These are phyloP conservation scores for Setophaga petechia DNA, from an alignment of 2,113 vertebrate genomes.

Conservation along the genomic window DNA sequence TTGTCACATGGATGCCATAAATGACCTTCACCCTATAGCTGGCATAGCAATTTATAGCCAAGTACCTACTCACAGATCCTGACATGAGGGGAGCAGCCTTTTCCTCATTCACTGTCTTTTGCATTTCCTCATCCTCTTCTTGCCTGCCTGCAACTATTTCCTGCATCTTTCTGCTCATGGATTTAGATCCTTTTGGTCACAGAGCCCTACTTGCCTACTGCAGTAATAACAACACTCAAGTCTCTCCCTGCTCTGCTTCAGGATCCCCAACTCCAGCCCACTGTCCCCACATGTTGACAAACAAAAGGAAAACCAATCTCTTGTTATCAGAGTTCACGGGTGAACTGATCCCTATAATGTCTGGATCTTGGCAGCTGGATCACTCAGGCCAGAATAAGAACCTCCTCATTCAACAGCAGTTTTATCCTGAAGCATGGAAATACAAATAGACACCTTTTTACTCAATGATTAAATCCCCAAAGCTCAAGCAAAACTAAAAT, in stretches of 20 bases:
- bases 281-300: not conserved
- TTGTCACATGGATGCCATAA: not conserved
- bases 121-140: not conserved
- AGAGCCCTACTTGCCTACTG: not conserved
- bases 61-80: not conserved
- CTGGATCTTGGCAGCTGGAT: not conserved
- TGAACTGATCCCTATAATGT: fast-evolving
- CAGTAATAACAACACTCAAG: not conserved
- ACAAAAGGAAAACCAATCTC: not conserved
- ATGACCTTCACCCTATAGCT: not conserved
- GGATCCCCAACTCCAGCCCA: not conserved
- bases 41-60: not conserved
- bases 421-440: not conserved
- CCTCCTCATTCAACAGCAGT: not conserved
- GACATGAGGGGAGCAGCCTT: not conserved
- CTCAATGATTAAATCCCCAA: not conserved
- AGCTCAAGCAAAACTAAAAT: not conserved
- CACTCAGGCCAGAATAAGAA: not conserved
- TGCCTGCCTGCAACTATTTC: not conserved
- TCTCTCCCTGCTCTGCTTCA: not conserved
- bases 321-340: fast-evolving
- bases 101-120: not conserved
- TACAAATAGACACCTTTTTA: not conserved
- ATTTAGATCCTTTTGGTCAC: not conserved
- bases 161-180: not conserved